phyloP scores from a whole-genome alignment of 2,113 vertebrate genomes.

The Hydrochoerus hydrochaeris region DNA sequence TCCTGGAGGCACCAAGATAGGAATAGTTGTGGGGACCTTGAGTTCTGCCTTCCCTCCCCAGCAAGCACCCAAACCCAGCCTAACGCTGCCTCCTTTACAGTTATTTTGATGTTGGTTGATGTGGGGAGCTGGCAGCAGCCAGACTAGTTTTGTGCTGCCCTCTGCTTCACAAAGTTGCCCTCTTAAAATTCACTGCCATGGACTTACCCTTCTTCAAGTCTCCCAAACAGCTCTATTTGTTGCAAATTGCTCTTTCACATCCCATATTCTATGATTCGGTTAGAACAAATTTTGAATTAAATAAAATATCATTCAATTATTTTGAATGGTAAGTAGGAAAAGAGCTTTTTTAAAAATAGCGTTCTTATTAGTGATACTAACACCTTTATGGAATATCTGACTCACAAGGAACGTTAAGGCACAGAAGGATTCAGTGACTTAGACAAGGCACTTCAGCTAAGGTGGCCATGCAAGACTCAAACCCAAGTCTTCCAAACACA shows the following conservation, averaged over 20 bases:
- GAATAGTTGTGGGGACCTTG: not conserved
- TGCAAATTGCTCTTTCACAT: not conserved
- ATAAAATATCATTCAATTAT: not conserved
- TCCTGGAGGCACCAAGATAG: not conserved
- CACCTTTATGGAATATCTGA: not conserved
- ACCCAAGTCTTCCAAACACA: not conserved
- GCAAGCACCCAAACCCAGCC: not conserved
- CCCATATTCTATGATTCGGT: not conserved
- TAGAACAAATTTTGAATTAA: not conserved
- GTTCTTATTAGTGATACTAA: not conserved
- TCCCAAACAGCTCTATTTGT: not conserved
- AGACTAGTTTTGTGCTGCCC: not conserved
- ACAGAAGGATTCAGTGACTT: not conserved
- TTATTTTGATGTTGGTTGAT: not conserved
- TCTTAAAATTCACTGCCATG: not conserved
- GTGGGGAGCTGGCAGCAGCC: not conserved
- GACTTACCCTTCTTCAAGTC: not conserved
- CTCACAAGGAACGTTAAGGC: not conserved
- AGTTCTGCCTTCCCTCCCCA: not conserved
- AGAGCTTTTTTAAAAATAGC: not conserved
- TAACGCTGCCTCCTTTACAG: not conserved
- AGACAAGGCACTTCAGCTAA: not conserved
- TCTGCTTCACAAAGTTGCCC: not conserved
- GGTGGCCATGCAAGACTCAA: not conserved
- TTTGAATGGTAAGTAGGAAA: constrained; percentile 4